Evolutionary conservation across 2,888 invertebrate species (phyloP), one percentile per base, ranked within the genome.

Genomic region (Drosophila paramelanica): DNA sequence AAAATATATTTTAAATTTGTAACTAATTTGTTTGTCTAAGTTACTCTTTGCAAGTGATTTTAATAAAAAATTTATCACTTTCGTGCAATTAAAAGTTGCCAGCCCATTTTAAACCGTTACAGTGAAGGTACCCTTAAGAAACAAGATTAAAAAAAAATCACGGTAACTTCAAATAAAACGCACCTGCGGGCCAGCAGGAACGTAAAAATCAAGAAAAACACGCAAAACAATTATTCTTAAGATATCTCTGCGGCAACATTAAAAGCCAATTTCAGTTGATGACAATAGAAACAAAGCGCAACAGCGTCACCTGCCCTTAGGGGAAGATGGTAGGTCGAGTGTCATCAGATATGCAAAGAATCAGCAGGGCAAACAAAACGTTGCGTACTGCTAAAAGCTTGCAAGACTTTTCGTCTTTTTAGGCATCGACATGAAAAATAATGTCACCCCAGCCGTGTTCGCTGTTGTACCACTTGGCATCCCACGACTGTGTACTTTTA

Each of bases 201-300:
- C 51, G 56, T 41, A 55, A 79, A 86, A 88, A 84, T 86, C 86
- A 84, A 84, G 87, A 79, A 81, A 83, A 90, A 91, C 88, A 91
- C 87, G 88, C 90, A 90, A 91, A 92, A 91, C 91, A 91, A 91
- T 91, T 91, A 91, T 91, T 92, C 91, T 91, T 91, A 90, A 92
- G 89, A 90, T 91, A 92, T 92, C 91, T 92, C 91, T 85, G 85
- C 90, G 92, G 91, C 91, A 91, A 91, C 91, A 92, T 91, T 91
- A 91, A 91, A 91, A 91, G 91, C 91, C 92, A 92, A 91, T 91
- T 92, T 91, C 90, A 89, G 81, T 90, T 91, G 92, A 91, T 91
- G 91, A 91, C 90, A 90, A 90, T 90, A 86, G 85, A 77, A 81
- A 81, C 76, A 86, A 81, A 75, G 71, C 74, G 73, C 70, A 67